Conservation (phyloP, 2,797 vertebrate genomes). For the Cheirogaleus major region DNA sequence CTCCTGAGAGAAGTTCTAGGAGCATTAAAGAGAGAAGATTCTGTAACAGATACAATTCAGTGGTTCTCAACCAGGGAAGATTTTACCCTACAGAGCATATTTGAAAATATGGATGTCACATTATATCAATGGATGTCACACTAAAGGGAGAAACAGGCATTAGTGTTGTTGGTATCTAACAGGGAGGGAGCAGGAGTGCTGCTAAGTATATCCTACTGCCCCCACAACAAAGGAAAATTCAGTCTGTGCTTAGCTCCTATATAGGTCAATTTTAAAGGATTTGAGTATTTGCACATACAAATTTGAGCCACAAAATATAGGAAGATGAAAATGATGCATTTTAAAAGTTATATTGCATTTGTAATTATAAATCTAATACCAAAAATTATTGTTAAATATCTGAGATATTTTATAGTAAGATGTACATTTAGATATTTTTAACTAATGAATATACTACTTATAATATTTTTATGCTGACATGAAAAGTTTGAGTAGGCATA, state of each 20-base stretch:
- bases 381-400: background rate
- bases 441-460: background rate
- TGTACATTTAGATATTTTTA: background rate
- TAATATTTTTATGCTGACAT: background rate
- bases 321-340: background rate
- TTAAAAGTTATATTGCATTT: background rate
- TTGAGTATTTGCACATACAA: background rate
- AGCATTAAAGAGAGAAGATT: background rate
- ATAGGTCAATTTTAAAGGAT: background rate
- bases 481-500: background rate
- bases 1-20: background rate
- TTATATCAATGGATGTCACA: background rate
- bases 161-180: background rate
- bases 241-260: background rate
- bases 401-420: background rate
- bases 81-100: background rate
- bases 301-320: background rate
- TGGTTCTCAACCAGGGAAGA: background rate
- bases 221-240: background rate
- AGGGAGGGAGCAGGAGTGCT: background rate
- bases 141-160: accelerated
- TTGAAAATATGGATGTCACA: background rate
- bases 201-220: background rate
- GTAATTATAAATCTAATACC: background rate
- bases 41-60: background rate